Evolutionary conservation across 1,140 invertebrate species (phyloP).

Genomic region (Hypsibius dujardini): DNA sequence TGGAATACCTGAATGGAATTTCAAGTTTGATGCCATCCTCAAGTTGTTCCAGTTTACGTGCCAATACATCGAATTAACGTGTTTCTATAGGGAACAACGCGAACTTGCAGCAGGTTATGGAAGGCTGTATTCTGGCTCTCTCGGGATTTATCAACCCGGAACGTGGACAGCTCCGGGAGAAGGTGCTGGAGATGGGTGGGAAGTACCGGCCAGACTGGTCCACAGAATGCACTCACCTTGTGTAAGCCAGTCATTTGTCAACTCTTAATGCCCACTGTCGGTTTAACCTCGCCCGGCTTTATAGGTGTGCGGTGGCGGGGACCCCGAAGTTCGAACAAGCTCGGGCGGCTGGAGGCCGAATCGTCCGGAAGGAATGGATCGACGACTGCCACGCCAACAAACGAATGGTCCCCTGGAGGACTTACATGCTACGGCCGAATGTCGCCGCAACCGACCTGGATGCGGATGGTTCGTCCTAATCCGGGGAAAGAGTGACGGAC

Average conservation of each 20-base stretch:
- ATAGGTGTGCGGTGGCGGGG: constrained; percentile 65
- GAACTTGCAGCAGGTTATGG: constrained; percentile 42
- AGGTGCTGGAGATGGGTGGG: constrained; percentile 57
- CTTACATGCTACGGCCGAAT: constrained; percentile 34
- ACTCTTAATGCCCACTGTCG: no score
- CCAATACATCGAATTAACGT: no score
- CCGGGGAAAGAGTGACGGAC: no score
- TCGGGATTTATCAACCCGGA: constrained; percentile 71
- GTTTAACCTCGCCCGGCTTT: no score
- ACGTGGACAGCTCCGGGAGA: constrained; percentile 45
- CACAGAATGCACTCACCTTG: constrained; percentile 53
- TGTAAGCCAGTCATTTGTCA: no score
- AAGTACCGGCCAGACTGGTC: constrained; percentile 57
- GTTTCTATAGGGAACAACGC: not conserved
- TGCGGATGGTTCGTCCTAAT: no score
- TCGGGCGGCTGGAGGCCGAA: constrained; percentile 43
- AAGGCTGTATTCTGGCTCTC: constrained; percentile 53
- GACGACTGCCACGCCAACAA: constrained; percentile 45
- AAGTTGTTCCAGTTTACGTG: no score
- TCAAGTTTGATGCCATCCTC: no score
- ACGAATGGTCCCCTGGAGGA: constrained; percentile 51
- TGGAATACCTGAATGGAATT: no score
- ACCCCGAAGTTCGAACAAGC: constrained; percentile 68
- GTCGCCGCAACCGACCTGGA: no score
- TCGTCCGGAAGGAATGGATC: constrained; percentile 59